phyloP scores from a whole-genome alignment of 2,113 vertebrate species.

The Myotis lucifugus region DNA sequence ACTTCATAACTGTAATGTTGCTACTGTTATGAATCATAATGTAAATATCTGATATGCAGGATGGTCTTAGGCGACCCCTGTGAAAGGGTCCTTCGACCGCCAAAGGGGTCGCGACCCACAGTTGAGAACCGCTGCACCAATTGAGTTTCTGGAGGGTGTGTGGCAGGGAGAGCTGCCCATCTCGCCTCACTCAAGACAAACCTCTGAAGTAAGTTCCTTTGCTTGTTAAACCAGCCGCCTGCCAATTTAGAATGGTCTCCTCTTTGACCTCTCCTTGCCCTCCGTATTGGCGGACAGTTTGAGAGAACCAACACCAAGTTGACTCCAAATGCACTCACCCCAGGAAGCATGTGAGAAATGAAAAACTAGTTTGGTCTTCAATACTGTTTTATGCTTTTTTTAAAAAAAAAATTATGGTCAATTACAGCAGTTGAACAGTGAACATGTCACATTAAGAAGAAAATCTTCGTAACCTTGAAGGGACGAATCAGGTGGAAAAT shows the following conservation, averaged over 20 bases:
- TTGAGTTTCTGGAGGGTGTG: too few relatives aligned
- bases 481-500: constrained; percentile 55
- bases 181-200: not conserved
- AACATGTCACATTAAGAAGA: constrained; percentile 61
- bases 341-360: not conserved
- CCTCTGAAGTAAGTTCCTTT: not conserved
- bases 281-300: not conserved
- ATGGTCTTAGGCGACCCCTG: too few relatives aligned
- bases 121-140: too few relatives aligned
- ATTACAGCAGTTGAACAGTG: not conserved
- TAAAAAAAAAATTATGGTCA: not conserved
- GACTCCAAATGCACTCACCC: not conserved
- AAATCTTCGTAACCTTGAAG: constrained; percentile 70
- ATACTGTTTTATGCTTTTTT: not conserved
- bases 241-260: not conserved
- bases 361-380: not conserved
- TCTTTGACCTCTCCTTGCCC: not conserved
- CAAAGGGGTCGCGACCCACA: too few relatives aligned
- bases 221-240: not conserved
- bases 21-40: too few relatives aligned
- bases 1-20: too few relatives aligned
- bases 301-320: not conserved
- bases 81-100: too few relatives aligned
- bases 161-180: rapidly evolving
- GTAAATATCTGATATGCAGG: too few relatives aligned